Evolutionary conservation across 2,113 vertebrate species (phyloP), one percentile per base, ranked within the genome.

Genomic region (Rhinolophus sinicus): DNA sequence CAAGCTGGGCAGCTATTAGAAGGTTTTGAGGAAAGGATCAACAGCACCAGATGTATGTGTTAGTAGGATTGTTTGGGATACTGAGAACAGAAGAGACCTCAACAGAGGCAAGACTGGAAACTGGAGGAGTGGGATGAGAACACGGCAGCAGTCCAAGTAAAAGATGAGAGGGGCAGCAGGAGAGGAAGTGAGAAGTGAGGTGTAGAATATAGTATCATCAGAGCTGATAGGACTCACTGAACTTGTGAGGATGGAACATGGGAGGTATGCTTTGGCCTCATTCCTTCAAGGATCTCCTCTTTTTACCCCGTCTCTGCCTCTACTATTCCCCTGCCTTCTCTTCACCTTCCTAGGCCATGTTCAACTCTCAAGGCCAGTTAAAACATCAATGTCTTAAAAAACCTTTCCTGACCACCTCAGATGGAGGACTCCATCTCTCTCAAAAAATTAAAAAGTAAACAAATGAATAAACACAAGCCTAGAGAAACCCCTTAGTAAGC

Each of bases 201-300:
- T 52, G 28, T 6, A 26, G 44, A 76, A 56, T 2, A n/a, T 5
- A 77, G 9, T 9, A 38, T 70, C 91, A 26, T 44, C 60, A 19
- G 18, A 77, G 91, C 26, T 38, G 9, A 21, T 8, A 47, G 19
- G 56, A 30, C 70, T 44, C 9, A 1, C 44, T 38, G 75, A 40
- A 6, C n/a, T 15, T 50, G 40, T n/a, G 58, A 14, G 33, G 62
- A 47, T 76, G 28, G 24, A 80, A 28, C 1, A 0, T 54, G 58
- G 62, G n/a, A 18, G 54, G 16, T 14, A 2, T 7, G 3, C 38
- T 50, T 1, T 2, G 16, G 65, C 16, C n/a, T 18, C 3, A 0
- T 47, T 75, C 44, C 16, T 40, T 69, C 22, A 47, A 26, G 38
- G 52, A 40, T 18, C 40, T n/a, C 19, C 84, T 64, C n/a, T 54